Conservation (phyloP, 2,113 vertebrate species). For the Caracal caracal region DNA sequence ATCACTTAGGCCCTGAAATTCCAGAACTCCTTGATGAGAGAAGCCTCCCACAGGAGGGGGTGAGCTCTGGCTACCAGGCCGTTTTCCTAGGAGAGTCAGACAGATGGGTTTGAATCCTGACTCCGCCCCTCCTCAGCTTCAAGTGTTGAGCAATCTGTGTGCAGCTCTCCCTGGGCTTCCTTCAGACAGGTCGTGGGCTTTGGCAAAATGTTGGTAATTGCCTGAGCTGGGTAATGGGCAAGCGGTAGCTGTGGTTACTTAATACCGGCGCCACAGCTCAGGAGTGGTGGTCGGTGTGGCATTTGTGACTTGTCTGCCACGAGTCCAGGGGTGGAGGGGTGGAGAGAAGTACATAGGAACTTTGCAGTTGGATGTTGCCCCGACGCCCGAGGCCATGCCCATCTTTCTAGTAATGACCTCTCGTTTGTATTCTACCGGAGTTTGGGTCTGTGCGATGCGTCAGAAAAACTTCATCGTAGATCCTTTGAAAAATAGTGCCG, state of each 20-base stretch:
- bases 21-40: not conserved
- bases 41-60: no score
- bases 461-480: not conserved
- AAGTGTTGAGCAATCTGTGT: not conserved
- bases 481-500: not conserved
- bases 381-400: not conserved
- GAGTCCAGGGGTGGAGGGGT: not conserved
- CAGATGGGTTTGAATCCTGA: not conserved
- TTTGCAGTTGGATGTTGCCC: not conserved
- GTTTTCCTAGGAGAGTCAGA: not conserved
- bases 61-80: not conserved
- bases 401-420: not conserved
- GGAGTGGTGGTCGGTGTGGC: not conserved
- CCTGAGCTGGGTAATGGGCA: no score
- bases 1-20: not conserved
- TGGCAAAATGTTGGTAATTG: not conserved
- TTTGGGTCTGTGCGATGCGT: not conserved
- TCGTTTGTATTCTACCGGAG: not conserved
- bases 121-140: not conserved
- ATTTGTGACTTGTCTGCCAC: not conserved
- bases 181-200: not conserved
- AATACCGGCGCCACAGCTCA: not conserved
- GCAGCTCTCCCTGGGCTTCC: not conserved
- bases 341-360: not conserved
- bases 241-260: not conserved